Evolutionary conservation across 2,113 vertebrate genomes (phyloP).

Genomic region (Thryonomys swinderianus): DNA sequence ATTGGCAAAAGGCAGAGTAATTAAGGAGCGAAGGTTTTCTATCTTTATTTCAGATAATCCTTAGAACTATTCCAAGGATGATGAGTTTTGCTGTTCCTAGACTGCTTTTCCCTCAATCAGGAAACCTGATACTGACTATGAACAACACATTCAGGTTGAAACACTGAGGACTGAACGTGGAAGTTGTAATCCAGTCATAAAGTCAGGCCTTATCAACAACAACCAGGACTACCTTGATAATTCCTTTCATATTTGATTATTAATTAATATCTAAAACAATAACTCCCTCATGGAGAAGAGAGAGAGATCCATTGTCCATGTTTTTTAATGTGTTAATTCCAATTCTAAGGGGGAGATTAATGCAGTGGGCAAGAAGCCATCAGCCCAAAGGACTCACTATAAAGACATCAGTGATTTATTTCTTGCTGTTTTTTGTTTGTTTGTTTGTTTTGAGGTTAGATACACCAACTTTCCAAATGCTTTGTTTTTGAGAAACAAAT

Average conservation of each 20-base stretch:
- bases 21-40: not conserved
- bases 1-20: not conserved
- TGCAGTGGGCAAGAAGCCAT: not conserved
- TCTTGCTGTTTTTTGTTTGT: not conserved
- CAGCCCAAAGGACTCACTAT: not conserved
- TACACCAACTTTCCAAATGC: not conserved
- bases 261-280: not conserved
- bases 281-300: not conserved
- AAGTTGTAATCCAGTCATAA: not conserved
- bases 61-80: not conserved
- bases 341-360: not conserved
- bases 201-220: not conserved
- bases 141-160: rapidly evolving
- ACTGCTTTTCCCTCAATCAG: not conserved
- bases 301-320: not conserved
- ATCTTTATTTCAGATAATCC: not conserved
- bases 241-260: not conserved
- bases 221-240: not conserved
- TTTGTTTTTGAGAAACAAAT: not conserved
- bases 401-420: not conserved
- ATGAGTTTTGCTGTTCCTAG: not conserved
- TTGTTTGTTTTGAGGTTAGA: not conserved
- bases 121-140: not conserved
- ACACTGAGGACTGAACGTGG: not conserved
- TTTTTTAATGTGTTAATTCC: not conserved